Percentiles rank a stretch among this genome's conserved stretches.
Evolutionary conservation across 2,113 vertebrate genomes (phyloP).

Genomic region (Turnix velox): DNA sequence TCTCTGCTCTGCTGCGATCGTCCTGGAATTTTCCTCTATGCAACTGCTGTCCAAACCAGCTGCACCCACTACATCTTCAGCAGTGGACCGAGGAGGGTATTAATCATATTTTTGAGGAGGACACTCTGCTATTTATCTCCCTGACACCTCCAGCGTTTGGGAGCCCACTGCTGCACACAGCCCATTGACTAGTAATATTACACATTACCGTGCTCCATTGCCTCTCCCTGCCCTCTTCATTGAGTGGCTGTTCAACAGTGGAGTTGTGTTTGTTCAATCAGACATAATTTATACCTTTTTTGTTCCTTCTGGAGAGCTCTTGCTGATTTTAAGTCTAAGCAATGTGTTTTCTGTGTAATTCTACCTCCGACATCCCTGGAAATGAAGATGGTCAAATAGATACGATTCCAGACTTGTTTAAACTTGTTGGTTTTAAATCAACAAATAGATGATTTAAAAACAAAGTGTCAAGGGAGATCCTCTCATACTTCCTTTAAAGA

Average conservation of each 20-base stretch:
- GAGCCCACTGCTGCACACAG: conserved; percentile 95
- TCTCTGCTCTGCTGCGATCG: conserved; percentile 89
- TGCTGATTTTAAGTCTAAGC: conserved; percentile 69
- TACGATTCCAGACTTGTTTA: not conserved
- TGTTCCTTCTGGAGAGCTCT: conserved; percentile 65
- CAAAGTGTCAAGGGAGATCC: not conserved
- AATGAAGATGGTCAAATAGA: conserved; percentile 17
- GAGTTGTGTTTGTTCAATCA: conserved; percentile 89
- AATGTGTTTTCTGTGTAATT: not conserved
- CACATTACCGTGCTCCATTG: conserved; percentile 99
- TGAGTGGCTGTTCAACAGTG: conserved; percentile 96
- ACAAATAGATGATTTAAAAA: conserved; percentile 32
- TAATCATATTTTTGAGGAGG: conserved; percentile 99
- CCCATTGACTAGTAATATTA: conserved; percentile 99
- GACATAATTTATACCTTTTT: conserved; percentile 93
- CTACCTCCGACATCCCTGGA: not conserved
- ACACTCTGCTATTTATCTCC: conserved; percentile 99
- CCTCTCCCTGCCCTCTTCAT: conserved; percentile 98
- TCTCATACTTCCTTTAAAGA: conserved; percentile 29
- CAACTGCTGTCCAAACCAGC: conserved; percentile 96
- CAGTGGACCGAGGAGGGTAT: conserved; percentile 98
- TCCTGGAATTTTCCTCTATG: conserved; percentile 87
- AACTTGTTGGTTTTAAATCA: conserved; percentile 21
- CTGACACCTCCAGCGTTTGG: conserved; percentile 97
- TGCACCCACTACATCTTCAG: conserved; percentile 99